phyloP scores from a whole-genome alignment of 2,888 invertebrate species.

The Limnephilus lunatus region DNA sequence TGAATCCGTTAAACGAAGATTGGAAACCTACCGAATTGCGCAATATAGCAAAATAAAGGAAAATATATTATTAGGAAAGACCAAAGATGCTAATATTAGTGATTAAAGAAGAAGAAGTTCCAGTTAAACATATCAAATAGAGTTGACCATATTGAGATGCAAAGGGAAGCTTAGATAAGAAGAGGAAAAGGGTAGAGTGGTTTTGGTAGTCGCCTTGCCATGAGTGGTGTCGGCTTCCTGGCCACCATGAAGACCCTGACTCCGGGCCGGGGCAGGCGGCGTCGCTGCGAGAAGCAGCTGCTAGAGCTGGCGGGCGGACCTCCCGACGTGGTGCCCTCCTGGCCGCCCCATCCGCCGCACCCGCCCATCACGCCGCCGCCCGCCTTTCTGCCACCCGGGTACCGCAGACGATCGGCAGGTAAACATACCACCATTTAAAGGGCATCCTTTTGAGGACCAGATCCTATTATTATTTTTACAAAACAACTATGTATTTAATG shows the following conservation, averaged over 20 bases:
- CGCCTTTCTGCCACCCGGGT: slow-evolving; percentile 78
- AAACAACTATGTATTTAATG: too few relatives aligned
- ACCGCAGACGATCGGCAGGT: slow-evolving; percentile 67
- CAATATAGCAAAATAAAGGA: neutral
- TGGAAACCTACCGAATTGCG: neutral
- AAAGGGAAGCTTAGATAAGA: neutral
- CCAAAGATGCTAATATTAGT: neutral
- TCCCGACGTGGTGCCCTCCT: slow-evolving; percentile 78
- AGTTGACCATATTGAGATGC: neutral
- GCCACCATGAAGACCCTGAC: slow-evolving; percentile 82
- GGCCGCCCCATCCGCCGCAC: slow-evolving; percentile 78
- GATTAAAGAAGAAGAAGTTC: neutral
- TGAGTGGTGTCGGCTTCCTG: slow-evolving; percentile 80
- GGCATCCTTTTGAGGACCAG: neutral
- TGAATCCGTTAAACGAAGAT: neutral
- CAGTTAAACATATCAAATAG: neutral
- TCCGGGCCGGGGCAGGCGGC: slow-evolving; percentile 79
- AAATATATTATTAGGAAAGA: neutral
- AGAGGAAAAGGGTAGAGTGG: neutral
- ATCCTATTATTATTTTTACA: too few relatives aligned
- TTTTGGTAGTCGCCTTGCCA: slow-evolving; percentile 66
- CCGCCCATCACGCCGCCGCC: slow-evolving; percentile 74
- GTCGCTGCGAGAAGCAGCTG: slow-evolving; percentile 81
- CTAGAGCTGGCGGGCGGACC: slow-evolving; percentile 73
- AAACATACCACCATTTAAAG: neutral